Evolutionary conservation across 2,888 invertebrate genomes (phyloP).

Genomic region (Uloborus plumipes): DNA sequence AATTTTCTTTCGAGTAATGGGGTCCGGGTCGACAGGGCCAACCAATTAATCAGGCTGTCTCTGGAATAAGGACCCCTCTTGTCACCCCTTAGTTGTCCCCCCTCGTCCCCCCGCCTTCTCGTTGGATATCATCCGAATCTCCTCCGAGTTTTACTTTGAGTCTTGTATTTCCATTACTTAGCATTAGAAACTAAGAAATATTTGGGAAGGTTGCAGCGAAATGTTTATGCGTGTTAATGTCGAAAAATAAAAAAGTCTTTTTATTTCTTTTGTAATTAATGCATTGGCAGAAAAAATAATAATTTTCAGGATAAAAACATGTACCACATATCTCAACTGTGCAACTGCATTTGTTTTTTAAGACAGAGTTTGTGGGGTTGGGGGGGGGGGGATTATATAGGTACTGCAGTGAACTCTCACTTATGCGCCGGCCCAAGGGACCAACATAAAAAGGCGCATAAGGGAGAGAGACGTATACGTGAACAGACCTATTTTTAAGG

Average conservation of each 20-base stretch:
- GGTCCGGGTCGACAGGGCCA: conserved; percentile 29
- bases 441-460: too few relatives aligned
- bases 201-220: neutral
- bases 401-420: too few relatives aligned
- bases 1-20: conserved; percentile 42
- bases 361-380: too few relatives aligned
- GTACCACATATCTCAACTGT: too few relatives aligned
- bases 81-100: neutral
- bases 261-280: too few relatives aligned
- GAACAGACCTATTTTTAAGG: too few relatives aligned
- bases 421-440: too few relatives aligned
- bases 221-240: neutral
- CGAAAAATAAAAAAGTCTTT: neutral
- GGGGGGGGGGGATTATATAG: too few relatives aligned
- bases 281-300: too few relatives aligned
- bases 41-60: conserved; percentile 48
- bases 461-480: too few relatives aligned
- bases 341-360: too few relatives aligned
- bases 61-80: conserved; percentile 27
- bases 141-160: conserved; percentile 14
- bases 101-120: neutral
- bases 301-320: too few relatives aligned
- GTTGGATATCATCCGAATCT: conserved; percentile 47
- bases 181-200: neutral
- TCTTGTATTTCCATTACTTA: conserved; percentile 19